phyloP scores from a whole-genome alignment of 2,888 invertebrate genomes.

The Tridacna crocea region DNA sequence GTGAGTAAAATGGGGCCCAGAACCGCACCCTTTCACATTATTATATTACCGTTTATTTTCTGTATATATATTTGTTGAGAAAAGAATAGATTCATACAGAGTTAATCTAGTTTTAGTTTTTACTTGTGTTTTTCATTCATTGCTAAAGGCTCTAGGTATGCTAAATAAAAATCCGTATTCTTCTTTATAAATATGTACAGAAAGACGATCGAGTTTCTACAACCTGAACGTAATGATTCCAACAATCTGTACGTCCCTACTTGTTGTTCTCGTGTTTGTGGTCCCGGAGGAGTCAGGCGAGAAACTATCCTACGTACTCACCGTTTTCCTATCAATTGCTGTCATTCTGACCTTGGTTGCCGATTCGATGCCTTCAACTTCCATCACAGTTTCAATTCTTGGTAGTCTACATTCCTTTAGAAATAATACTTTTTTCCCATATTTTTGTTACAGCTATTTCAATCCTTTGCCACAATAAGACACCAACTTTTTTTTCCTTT shows the following conservation, averaged over 20 bases:
- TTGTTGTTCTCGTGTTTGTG: slow-evolving; percentile 62
- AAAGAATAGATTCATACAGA: too few relatives aligned
- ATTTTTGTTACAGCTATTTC: background rate
- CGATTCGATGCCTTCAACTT: slow-evolving; percentile 55
- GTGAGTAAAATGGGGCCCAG: too few relatives aligned
- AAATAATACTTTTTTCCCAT: too few relatives aligned
- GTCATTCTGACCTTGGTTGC: slow-evolving; percentile 51
- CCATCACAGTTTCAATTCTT: slow-evolving; percentile 51
- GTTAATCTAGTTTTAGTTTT: too few relatives aligned
- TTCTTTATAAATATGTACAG: slow-evolving; percentile 16
- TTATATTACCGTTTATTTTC: too few relatives aligned
- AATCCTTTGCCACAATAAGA: background rate
- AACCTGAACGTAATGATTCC: slow-evolving; percentile 65
- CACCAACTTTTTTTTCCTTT: background rate
- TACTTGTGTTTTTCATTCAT: too few relatives aligned
- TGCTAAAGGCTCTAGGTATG: too few relatives aligned
- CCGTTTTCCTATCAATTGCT: slow-evolving; percentile 62
- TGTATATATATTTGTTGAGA: too few relatives aligned
- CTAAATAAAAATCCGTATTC: too few relatives aligned
- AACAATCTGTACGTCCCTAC: slow-evolving; percentile 59
- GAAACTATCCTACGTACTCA: slow-evolving; percentile 64
- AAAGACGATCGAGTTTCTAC: slow-evolving; percentile 61
- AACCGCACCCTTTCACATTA: too few relatives aligned
- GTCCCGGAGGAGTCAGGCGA: slow-evolving; percentile 67
- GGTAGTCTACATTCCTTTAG: too few relatives aligned